Evolutionary conservation across 2,797 vertebrate species (phyloP), one percentile per base, ranked within the genome.

Genomic region (Cryptoblepharus egeriae): DNA sequence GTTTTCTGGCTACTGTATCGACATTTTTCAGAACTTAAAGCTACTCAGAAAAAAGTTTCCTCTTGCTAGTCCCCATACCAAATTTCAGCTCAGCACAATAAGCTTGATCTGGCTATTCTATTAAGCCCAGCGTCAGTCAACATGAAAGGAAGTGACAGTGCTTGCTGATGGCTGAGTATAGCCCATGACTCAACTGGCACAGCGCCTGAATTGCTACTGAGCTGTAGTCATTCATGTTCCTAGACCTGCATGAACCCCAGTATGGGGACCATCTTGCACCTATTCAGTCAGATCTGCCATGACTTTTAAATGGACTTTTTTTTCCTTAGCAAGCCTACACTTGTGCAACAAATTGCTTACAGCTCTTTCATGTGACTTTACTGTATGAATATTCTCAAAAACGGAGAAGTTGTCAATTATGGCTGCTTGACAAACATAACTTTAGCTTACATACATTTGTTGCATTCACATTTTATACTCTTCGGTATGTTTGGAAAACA

Each of bases 41-140:
- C 26, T 74, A 52, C 52, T 18, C 39, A 37, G 55, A 60, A 32
- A n/a, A 68, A n/a, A 49, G 52, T 24, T 39, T 63, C 22, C 22
- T 10, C 42, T 26, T 67, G 82, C 52, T 24, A 70, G 16, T 69
- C 71, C 2, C 18, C 64, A 30, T 18, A 30, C 63, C 71, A 70
- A 32, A 61, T n/a, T 35, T 61, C 28, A 78, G n/a, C 64, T 35
- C 22, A 12, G 37, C 63, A 49, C 35, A 16, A 9, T 18, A 64
- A 68, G 64, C 39, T 22, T 30, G 35, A 63, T 61, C 28, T 39
- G 55, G 57, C 55, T 75, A 6, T 75, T 82, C 64, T 82, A 24
- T 82, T 82, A 64, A 75, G 28, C 39, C 72, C 61, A 70, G 57
- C n/a, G n/a, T 86, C 85, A 70, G 55, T 86, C 80, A 82, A 55